Evolutionary conservation across 2,888 invertebrate genomes (phyloP), one percentile per base, ranked within the genome.

Genomic region (Caenorhabditis sinica): DNA sequence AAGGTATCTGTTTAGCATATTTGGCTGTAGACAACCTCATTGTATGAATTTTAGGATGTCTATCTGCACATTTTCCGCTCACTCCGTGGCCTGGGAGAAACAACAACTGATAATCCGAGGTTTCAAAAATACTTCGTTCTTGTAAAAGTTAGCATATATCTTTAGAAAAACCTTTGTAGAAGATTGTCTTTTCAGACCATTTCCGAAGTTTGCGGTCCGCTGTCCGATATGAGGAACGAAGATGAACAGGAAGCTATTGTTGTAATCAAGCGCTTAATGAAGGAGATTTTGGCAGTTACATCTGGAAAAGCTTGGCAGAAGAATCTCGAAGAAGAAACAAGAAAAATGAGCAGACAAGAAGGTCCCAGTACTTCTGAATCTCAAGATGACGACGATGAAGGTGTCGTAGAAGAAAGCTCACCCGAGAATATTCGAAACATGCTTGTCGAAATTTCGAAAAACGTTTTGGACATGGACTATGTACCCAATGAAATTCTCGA

Each of bases 401-500:
- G 63, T 8, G 83, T 73, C 11, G 71, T 72, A 4, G 76, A 66
- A 9, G 69, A 76, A 28, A 63, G 60, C 25, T 43, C 36, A 33
- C 36, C 56, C 0, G 17, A 56, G 4, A 40, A 60, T 40, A 33
- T 63, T 11, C 20, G 6, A 25, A 66, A 43, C 33, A 36, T 23
- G 13, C 45, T 83, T 2, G 20, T 75, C 6, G n/a, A 33, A 8
- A 79, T 85, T 15, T 72, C 43, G 13, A n/a, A 15, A 36, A 61
- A 17, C 4, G 71, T 68, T 6, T 56, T 84, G 40, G 40, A 40
- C 13, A n/a, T 83, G 23, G 87, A 86, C 58, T 60, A 66, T 4
- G 77, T 89, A 0, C 69, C 82, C 4, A 65, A 77, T 40, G 36
- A 63, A 13, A 74, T 86, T 51, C 82, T 89, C 28, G 89, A 89